A percentile compares a stretch with the other conserved stretches of the same genome.
phyloP scores from a whole-genome alignment of 2,888 invertebrate species.

The Chaetogeoica ovagalla region DNA sequence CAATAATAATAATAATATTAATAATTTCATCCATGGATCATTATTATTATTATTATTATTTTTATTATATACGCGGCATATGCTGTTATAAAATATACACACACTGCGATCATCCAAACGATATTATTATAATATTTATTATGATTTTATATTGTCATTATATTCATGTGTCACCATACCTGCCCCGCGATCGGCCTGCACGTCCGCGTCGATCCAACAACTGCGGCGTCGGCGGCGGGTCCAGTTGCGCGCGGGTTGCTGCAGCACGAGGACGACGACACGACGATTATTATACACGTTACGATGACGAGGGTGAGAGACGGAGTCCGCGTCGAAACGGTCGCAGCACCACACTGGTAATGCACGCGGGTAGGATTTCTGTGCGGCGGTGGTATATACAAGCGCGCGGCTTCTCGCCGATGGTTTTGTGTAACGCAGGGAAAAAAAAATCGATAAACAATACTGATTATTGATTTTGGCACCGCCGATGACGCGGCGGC shows the following conservation, averaged over 20 bases:
- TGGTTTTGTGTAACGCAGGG: constrained; percentile 12
- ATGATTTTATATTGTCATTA: no score
- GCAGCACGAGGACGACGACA: constrained; percentile 9
- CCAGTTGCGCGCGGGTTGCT: constrained; percentile 12
- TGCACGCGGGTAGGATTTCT: constrained; percentile 16
- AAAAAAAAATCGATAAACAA: constrained; percentile 53
- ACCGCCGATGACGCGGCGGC: constrained; percentile 53
- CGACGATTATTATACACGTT: no score
- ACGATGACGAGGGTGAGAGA: no score
- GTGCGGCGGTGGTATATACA: neutral
- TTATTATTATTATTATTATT: no score
- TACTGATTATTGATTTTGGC: constrained; percentile 53
- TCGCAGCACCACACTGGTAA: neutral
- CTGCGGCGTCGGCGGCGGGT: neutral
- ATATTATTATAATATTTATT: no score
- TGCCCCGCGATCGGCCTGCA: neutral
- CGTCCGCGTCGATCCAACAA: constrained; percentile 9
- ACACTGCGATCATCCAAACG: no score
- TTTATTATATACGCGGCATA: no score
- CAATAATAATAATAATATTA: no score
- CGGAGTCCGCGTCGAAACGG: constrained; percentile 11
- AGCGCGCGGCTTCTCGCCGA: constrained; percentile 45
- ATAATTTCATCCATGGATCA: no score
- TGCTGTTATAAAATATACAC: no score
- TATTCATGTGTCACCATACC: neutral